A percentile compares a stretch with the other conserved stretches of the same genome.
Conservation (phyloP, 2,888 invertebrate species). For the Carcina quercana region DNA sequence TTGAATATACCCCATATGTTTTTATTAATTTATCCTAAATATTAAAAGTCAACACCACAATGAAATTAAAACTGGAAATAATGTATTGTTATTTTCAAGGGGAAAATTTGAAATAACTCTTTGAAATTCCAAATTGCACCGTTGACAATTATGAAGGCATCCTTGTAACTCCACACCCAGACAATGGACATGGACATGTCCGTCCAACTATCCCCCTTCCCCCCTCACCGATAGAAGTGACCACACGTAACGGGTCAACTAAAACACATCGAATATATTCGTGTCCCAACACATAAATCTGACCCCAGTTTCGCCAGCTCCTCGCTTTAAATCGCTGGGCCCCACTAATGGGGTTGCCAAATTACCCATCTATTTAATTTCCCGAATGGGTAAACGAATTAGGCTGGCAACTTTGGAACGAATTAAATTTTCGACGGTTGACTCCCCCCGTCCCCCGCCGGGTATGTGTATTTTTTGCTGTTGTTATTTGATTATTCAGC, state of each 20-base stretch:
- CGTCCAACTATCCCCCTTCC: too few relatives aligned
- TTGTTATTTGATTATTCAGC: constrained; percentile 1
- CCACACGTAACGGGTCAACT: constrained; percentile 18
- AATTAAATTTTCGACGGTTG: constrained; percentile 65
- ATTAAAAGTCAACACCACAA: too few relatives aligned
- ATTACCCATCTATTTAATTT: constrained; percentile 74
- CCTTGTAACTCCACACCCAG: too few relatives aligned
- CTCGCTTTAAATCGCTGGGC: constrained; percentile 36
- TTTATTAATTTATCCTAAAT: too few relatives aligned
- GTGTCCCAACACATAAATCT: constrained; percentile 49
- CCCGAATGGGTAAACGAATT: constrained; percentile 70
- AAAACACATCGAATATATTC: constrained; percentile 36
- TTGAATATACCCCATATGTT: too few relatives aligned
- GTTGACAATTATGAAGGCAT: too few relatives aligned
- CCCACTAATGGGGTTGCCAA: constrained; percentile 64
- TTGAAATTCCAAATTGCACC: too few relatives aligned
- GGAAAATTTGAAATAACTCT: too few relatives aligned
- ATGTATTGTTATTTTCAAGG: too few relatives aligned
- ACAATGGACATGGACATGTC: too few relatives aligned
- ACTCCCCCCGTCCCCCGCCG: constrained; percentile 35
- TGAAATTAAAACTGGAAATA: too few relatives aligned
- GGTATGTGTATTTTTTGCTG: constrained; percentile 1
- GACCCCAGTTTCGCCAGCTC: constrained; percentile 43
- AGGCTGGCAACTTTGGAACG: constrained; percentile 67
- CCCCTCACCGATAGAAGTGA: too few relatives aligned